These are phyloP conservation scores for Remorina albescens DNA, from an alignment of 2,797 vertebrate genomes.

Conservation along the genomic window DNA sequence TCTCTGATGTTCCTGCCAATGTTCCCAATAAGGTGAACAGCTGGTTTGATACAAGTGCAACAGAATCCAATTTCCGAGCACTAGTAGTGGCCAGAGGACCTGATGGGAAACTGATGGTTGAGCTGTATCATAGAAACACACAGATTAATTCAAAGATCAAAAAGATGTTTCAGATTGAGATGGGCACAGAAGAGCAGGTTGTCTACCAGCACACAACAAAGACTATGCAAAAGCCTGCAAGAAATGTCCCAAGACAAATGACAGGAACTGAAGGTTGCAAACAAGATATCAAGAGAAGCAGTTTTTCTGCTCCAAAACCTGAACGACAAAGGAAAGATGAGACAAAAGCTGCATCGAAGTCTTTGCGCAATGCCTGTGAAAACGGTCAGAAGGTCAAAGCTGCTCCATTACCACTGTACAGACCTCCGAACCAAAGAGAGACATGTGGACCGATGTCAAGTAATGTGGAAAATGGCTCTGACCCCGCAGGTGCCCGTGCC, in stretches of 20 bases:
- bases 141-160: conserved; percentile 90
- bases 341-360: conserved; percentile 20
- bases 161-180: conserved; percentile 76
- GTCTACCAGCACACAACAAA: conserved; percentile 22
- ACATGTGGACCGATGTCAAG: background rate
- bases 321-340: conserved; percentile 9
- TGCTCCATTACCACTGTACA: conserved; percentile 54
- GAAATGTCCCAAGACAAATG: conserved; percentile 5
- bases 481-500: background rate
- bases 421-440: conserved; percentile 66
- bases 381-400: conserved; percentile 49
- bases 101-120: conserved; percentile 89
- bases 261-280: conserved; percentile 10
- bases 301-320: conserved; percentile 14
- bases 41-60: conserved; percentile 88
- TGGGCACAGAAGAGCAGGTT: conserved; percentile 35
- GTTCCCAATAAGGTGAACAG: conserved; percentile 80
- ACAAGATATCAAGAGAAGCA: conserved; percentile 11
- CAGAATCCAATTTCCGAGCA: conserved; percentile 84
- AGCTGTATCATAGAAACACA: conserved; percentile 87
- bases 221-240: conserved; percentile 10
- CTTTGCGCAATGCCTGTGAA: background rate
- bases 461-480: conserved; percentile 14
- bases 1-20: conserved; percentile 85
- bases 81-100: conserved; percentile 90